Evolutionary conservation across 2,888 invertebrate genomes (phyloP), one percentile per base, ranked within the genome.

Genomic region (Athetis lepigone): DNA sequence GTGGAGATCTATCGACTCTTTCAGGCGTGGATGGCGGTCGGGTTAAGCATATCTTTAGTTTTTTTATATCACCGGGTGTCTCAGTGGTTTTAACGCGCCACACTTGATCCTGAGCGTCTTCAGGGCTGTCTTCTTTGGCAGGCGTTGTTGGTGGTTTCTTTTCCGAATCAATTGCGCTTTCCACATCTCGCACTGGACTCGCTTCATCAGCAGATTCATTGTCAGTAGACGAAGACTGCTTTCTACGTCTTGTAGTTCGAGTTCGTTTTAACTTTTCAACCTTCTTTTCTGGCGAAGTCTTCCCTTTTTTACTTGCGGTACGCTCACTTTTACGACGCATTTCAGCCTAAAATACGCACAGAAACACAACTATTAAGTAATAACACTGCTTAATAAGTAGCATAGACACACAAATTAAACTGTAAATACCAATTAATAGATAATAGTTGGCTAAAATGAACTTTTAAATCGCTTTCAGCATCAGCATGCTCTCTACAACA

Each of bases 241-340:
- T 96, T 77, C 92, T 95, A 81, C 95, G 95, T 82, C 94, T 94
- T 69, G 93, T 94, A 68, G 95, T 95, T 82, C 94, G 95, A 68
- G 94, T 95, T 55, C 93, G 95, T 77, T 95, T 96, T 51, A 89
- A 87, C 80, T 95, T 96, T 63, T 96, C 96, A 37, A 91, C 65
- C 75, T 96, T 95, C 84, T 96, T 96, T 71, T 97, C 97, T 42
- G 97, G 96, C 47, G 97, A 96, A 83, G 95, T 88, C 87, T 96
- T 97, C 7, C 96, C 90, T 88, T 97, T 97, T 86, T 96, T 97
- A 85, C 67, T 86, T 55, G 92, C 85, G 95, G 95, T 88, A 95
- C 97, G 92, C 96, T 97, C 97, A 89, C 97, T 97, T 92, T 97
- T 97, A 80, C 97, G 97, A 88, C 97, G 96, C 97, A 97, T 97